A percentile compares a stretch with the other conserved stretches of the same genome.
Conservation (phyloP, 2,888 invertebrate genomes). For the Chloroclysta siterata region DNA sequence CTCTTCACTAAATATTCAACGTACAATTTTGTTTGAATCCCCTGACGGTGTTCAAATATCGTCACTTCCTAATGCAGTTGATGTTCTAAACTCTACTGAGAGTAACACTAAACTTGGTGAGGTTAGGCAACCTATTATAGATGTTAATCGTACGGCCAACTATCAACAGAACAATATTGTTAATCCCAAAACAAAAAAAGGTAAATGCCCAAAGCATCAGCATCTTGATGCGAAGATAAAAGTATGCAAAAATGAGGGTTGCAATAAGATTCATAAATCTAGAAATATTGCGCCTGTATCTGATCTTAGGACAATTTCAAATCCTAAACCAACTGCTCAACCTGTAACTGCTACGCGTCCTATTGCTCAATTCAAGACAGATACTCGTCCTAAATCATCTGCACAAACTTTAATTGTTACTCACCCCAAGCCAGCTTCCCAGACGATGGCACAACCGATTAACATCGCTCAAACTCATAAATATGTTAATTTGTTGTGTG, state of each 20-base stretch:
- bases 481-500: constrained; percentile 12
- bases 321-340: not conserved
- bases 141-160: not conserved
- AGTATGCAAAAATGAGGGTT: constrained; percentile 2
- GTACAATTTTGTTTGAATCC: constrained; percentile 11
- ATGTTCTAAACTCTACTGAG: not conserved
- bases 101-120: not conserved
- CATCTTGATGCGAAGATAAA: not conserved
- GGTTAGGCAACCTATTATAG: not conserved
- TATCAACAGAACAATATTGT: not conserved
- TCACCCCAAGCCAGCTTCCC: constrained; percentile 1
- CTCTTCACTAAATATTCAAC: constrained; percentile 4
- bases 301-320: not conserved
- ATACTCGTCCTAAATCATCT: not conserved
- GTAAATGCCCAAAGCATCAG: constrained; percentile 3
- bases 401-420: not conserved
- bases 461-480: constrained; percentile 3
- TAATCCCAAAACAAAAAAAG: not conserved
- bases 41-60: constrained; percentile 6
- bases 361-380: not conserved
- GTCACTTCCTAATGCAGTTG: not conserved
- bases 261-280: not conserved
- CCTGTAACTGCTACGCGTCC: not conserved
- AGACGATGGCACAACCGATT: not conserved
- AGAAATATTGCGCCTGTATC: not conserved